Evolutionary conservation across 1,140 invertebrate genomes (phyloP).

Genomic region (Eciton burchellii): DNA sequence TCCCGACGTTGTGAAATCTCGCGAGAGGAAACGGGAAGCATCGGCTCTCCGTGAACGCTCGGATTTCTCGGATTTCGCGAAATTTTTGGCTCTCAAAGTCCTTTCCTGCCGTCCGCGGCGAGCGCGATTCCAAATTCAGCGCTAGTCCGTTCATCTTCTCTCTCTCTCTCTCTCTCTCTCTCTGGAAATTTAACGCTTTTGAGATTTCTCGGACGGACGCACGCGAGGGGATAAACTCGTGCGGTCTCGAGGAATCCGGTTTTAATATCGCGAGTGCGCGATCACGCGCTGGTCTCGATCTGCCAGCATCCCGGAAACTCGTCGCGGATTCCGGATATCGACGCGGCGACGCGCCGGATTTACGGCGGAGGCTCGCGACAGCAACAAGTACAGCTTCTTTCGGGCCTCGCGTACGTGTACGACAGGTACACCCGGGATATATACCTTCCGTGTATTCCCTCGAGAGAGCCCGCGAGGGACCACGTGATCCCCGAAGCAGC

Average conservation of each 20-base stretch:
- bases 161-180: conserved; percentile 30
- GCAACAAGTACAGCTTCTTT: conserved; percentile 62
- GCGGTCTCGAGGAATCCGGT: background rate
- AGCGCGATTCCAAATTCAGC: conserved; percentile 14
- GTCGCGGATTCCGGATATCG: conserved; percentile 35
- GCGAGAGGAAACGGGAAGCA: background rate
- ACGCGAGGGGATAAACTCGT: background rate
- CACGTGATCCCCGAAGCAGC: conserved; percentile 24
- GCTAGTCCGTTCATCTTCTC: too few relatives aligned
- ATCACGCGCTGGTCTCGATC: background rate
- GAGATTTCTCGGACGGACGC: background rate
- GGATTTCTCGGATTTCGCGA: conserved; percentile 17
- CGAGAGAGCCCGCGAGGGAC: conserved; percentile 1
- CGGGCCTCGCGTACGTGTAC: conserved; percentile 34
- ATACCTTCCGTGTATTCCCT: conserved; percentile 53
- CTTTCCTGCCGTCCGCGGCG: conserved; percentile 49
- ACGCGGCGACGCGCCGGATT: background rate
- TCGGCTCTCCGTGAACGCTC: too few relatives aligned
- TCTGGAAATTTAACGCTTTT: conserved; percentile 54
- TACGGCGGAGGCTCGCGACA: background rate
- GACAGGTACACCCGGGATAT: background rate
- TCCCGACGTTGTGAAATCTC: conserved; percentile 39
- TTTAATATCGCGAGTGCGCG: background rate
- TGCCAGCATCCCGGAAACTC: too few relatives aligned
- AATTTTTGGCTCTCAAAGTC: conserved; percentile 20